A percentile compares a stretch with the other conserved stretches of the same genome.
These are phyloP conservation scores for Melanaphis sacchari DNA, from an alignment of 1,140 invertebrate genomes.

Conservation along the genomic window DNA sequence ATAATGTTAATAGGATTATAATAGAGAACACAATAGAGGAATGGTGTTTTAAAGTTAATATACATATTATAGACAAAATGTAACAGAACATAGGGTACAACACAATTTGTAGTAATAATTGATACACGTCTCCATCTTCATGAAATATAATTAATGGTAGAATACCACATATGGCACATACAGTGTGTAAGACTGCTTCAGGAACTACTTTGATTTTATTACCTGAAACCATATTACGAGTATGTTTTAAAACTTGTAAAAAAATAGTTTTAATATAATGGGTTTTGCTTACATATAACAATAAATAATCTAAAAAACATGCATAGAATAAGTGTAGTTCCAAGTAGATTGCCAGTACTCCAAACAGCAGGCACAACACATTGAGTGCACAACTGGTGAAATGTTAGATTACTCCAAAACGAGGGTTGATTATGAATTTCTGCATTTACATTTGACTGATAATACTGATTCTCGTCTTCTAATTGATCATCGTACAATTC, in stretches of 20 bases:
- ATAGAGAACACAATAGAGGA: slow-evolving; percentile 3
- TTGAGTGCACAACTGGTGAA: neutral
- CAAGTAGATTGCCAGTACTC: neutral
- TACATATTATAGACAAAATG: neutral
- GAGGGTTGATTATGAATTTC: neutral
- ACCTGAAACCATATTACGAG: neutral
- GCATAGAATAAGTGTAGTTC: neutral
- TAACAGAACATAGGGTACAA: slow-evolving; percentile 25
- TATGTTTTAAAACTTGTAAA: neutral
- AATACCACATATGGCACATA: slow-evolving; percentile 27
- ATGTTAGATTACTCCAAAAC: neutral
- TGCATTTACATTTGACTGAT: neutral
- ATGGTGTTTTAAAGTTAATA: neutral
- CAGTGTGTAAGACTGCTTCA: neutral
- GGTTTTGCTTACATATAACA: neutral
- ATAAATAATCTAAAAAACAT: neutral
- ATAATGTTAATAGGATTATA: neutral
- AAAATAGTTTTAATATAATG: neutral
- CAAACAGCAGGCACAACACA: neutral
- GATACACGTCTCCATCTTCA: neutral
- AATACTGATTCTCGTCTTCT: neutral
- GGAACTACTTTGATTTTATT: neutral
- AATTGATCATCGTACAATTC: neutral
- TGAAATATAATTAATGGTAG: slow-evolving; percentile 2
- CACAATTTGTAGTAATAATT: neutral